Conservation (phyloP, 2,888 invertebrate species). For the Dichetophora obliterata region DNA sequence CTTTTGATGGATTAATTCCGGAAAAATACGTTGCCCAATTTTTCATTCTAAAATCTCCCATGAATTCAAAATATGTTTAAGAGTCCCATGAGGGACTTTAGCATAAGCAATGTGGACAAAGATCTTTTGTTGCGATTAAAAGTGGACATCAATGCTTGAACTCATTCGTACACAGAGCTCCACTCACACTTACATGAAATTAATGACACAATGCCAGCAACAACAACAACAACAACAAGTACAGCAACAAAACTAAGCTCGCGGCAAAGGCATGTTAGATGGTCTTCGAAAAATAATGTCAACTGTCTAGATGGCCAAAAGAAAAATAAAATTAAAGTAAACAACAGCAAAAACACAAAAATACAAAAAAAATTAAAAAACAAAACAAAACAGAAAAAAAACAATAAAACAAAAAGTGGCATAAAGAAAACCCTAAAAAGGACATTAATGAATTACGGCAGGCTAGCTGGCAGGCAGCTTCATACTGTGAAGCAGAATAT, state of each 20-base stretch:
- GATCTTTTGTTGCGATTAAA: no score
- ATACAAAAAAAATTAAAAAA: no score
- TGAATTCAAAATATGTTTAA: no score
- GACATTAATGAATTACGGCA: slow-evolving; percentile 10
- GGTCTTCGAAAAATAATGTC: not conserved
- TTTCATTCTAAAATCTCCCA: no score
- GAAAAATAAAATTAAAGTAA: not conserved
- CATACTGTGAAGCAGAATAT: slow-evolving; percentile 7
- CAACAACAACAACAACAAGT: not conserved
- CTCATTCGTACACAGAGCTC: no score
- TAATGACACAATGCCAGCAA: not conserved
- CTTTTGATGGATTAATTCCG: no score
- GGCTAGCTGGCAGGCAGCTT: not conserved
- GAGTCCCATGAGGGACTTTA: no score
- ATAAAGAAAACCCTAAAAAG: not conserved
- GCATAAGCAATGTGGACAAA: no score
- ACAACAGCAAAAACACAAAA: not conserved
- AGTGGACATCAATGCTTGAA: no score
- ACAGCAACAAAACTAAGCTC: no score
- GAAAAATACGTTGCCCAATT: no score
- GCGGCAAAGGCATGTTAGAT: not conserved
- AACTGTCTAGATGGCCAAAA: not conserved
- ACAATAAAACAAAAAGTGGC: no score
- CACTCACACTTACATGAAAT: not conserved
- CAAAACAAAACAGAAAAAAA: not conserved